Evolutionary conservation across 2,113 vertebrate genomes (phyloP), one percentile per base, ranked within the genome.

Genomic region (Megaceryle maxima): DNA sequence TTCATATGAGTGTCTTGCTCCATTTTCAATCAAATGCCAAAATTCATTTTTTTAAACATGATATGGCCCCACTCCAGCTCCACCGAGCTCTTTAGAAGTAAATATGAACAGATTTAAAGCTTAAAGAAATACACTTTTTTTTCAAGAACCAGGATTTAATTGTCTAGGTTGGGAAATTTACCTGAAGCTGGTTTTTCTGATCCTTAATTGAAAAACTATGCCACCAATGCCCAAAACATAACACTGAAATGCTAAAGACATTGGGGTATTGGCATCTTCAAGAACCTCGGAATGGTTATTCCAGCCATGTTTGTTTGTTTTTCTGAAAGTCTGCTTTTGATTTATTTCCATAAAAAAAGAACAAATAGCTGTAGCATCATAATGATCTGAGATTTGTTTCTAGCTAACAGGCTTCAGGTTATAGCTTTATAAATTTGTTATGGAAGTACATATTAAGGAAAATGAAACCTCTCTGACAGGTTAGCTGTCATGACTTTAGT

Each of bases 181-280:
- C 92, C 81, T 83, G 0, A 95, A 93, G 87, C 41, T 96, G 72
- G 11, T 28, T 79, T 90, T 97, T 93, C 83, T 81, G 84, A 94
- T 96, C 92, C 93, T 97, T 98, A 98, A 98, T 97, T 98, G 98
- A 98, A 98, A 98, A 98, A 97, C 96, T 96, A 92, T 97, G 92
- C 78, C 72, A 81, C 67, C 74, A 83, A 93, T 87, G 87, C 98
- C 98, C 98, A 99, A 98, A 96, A 92, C 93, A 97, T 94, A 98
- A 51, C 97, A 98, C 77, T 87, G 97, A 98, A 98, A 98, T 97
- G 96, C 94, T 98, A 87, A 97, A 98, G 95, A 96, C 87, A 87
- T 82, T 88, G 96, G 96, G 91, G 70, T 91, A 94, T 35, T 98
- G 97, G 97, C 97, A 92, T 95, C 95, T 97, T 92, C 79, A 78